Percentiles rank a stretch among this genome's conserved stretches.
These are phyloP conservation scores for Lasaia peninsularis DNA, from an alignment of 1,140 invertebrate species.

Conservation along the genomic window DNA sequence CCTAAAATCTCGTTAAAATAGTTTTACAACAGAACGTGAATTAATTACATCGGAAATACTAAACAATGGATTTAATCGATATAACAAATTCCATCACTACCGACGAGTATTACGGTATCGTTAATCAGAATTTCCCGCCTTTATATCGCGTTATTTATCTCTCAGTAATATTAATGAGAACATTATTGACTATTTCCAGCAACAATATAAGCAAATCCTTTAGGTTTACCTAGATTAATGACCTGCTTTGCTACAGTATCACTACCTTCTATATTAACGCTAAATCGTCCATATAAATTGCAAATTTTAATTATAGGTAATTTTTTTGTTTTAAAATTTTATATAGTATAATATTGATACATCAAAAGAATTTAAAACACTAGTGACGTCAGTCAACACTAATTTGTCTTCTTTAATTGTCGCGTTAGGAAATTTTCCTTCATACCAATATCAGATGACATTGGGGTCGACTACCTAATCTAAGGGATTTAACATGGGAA, in stretches of 20 bases:
- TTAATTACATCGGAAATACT: neutral
- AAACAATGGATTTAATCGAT: neutral
- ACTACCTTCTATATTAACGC: neutral
- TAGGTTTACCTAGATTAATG: neutral
- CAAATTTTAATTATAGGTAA: neutral
- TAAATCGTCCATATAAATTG: too few relatives aligned
- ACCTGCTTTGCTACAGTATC: neutral
- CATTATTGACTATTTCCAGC: neutral
- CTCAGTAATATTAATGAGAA: constrained; percentile 9
- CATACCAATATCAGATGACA: too few relatives aligned
- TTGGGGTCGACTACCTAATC: too few relatives aligned
- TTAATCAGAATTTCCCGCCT: constrained; percentile 14
- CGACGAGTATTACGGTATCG: neutral
- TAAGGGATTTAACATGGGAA: too few relatives aligned
- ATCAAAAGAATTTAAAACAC: too few relatives aligned
- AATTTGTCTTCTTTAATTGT: too few relatives aligned
- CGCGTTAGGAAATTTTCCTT: too few relatives aligned
- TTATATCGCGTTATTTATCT: constrained; percentile 13
- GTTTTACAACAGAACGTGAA: neutral
- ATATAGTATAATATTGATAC: too few relatives aligned
- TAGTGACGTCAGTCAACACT: too few relatives aligned
- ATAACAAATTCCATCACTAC: neutral
- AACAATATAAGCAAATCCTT: neutral
- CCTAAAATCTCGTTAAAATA: neutral
- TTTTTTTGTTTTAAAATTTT: too few relatives aligned